Evolutionary conservation across 64 coral and sea anemone species (phyloP).

Genomic region (Montipora capricornis): DNA sequence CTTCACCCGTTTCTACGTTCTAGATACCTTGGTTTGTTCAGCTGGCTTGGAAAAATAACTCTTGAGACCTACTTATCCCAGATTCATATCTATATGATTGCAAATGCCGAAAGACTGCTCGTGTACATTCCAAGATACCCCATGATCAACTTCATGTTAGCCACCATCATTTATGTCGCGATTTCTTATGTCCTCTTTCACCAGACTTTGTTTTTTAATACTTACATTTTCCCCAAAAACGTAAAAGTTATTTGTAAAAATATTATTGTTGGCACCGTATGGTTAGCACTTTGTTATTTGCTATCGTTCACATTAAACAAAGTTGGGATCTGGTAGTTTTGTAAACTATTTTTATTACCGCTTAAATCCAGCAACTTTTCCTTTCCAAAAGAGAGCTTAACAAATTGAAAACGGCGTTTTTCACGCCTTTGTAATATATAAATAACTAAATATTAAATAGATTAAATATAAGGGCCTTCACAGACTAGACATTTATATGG

Average conservation of each 20-base stretch:
- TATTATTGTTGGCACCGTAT: slow-evolving; percentile 59
- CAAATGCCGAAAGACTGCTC: slow-evolving; percentile 74
- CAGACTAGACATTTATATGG: no score
- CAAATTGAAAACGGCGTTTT: no score
- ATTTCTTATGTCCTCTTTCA: slow-evolving; percentile 93
- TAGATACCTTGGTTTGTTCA: slow-evolving; percentile 85
- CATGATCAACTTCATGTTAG: slow-evolving; percentile 93
- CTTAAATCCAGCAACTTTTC: no score
- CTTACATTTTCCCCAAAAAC: slow-evolving; percentile 94
- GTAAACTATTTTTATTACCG: neutral
- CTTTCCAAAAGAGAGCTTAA: no score
- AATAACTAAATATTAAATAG: no score
- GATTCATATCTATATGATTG: slow-evolving; percentile 99
- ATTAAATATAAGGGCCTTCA: no score
- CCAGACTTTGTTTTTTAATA: slow-evolving; percentile 95
- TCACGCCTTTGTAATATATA: no score
- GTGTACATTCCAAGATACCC: slow-evolving; percentile 90
- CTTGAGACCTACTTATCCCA: slow-evolving; percentile 95
- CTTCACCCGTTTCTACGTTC: slow-evolving; percentile 75
- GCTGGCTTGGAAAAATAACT: slow-evolving; percentile 96
- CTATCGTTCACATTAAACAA: slow-evolving; percentile 82
- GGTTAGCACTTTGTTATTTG: slow-evolving; percentile 81
- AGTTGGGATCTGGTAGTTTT: slow-evolving; percentile 74
- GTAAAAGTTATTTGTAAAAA: slow-evolving; percentile 94
- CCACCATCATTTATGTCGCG: slow-evolving; percentile 79